phyloP scores from a whole-genome alignment of 2,888 invertebrate genomes.

The Heliconius hortense region DNA sequence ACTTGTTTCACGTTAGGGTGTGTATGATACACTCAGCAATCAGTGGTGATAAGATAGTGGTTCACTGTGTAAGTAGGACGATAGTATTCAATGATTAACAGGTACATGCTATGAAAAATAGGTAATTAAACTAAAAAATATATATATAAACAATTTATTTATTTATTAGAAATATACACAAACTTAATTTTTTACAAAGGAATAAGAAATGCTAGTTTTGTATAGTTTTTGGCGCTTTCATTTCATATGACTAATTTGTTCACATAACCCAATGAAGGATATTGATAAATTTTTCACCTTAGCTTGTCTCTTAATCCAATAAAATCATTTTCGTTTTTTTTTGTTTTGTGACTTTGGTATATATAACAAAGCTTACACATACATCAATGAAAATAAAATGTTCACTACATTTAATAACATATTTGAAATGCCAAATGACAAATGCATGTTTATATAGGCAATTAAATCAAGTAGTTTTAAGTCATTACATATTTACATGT shows the following conservation, averaged over 20 bases:
- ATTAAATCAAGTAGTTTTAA: too few relatives aligned
- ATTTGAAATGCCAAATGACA: background rate
- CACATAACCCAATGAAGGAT: background rate
- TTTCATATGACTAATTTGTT: constrained; percentile 9
- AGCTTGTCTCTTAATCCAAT: background rate
- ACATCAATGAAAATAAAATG: background rate
- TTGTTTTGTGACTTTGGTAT: background rate
- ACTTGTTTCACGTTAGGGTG: constrained; percentile 32
- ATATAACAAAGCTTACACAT: background rate
- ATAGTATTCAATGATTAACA: constrained; percentile 26
- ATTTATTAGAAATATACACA: constrained; percentile 8
- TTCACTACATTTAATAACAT: too few relatives aligned
- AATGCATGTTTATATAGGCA: background rate
- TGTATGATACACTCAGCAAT: constrained; percentile 43
- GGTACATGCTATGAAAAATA: constrained; percentile 6
- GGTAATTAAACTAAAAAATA: constrained; percentile 24
- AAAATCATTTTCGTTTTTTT: background rate
- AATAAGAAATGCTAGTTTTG: background rate
- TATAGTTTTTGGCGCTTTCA: background rate
- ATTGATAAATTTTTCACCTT: background rate
- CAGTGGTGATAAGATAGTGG: constrained; percentile 64
- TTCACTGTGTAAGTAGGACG: constrained; percentile 56
- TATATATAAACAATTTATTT: constrained; percentile 43
- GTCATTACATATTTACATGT: background rate
- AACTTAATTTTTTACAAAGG: background rate